Evolutionary conservation across 35 echinoderm and acorn worm species (phyloP).

Genomic region (Holothuria glaberrima): DNA sequence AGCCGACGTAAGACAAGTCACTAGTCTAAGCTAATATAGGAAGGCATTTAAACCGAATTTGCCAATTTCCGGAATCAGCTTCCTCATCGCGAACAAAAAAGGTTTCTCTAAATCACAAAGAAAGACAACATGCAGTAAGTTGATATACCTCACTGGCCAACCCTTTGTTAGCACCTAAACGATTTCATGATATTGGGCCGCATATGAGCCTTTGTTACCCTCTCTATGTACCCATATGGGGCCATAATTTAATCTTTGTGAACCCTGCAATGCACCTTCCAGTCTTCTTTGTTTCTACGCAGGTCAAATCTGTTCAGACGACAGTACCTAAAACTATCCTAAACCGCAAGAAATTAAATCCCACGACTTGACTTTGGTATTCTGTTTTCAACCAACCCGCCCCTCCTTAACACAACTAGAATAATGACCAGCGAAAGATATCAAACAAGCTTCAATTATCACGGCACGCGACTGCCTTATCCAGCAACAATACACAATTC

Average conservation of each 20-base stretch:
- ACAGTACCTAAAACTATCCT: too few relatives aligned
- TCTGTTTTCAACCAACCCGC: neutral
- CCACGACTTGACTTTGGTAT: neutral
- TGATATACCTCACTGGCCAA: neutral
- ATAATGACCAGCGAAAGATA: slow-evolving; percentile 20
- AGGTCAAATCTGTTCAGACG: too few relatives aligned
- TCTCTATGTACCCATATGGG: slow-evolving; percentile 28
- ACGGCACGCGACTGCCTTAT: slow-evolving; percentile 56
- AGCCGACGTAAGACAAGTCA: too few relatives aligned
- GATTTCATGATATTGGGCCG: too few relatives aligned
- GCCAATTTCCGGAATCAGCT: slow-evolving; percentile 32
- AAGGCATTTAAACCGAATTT: slow-evolving; percentile 42
- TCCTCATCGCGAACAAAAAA: slow-evolving; percentile 15
- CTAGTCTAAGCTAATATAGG: slow-evolving; percentile 1
- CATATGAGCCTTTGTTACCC: slow-evolving; percentile 7
- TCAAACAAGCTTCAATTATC: slow-evolving; percentile 7
- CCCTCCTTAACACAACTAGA: neutral
- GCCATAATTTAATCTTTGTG: slow-evolving; percentile 32
- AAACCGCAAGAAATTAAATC: slow-evolving; percentile 34
- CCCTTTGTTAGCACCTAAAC: slow-evolving; percentile 4
- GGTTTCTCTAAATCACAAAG: neutral
- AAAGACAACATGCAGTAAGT: neutral
- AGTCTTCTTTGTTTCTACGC: slow-evolving; percentile 34
- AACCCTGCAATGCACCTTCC: slow-evolving; percentile 16
- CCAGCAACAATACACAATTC: slow-evolving; percentile 45